These are phyloP conservation scores for Chloropsis hardwickii DNA, from an alignment of 2,113 vertebrate species.

Conservation along the genomic window DNA sequence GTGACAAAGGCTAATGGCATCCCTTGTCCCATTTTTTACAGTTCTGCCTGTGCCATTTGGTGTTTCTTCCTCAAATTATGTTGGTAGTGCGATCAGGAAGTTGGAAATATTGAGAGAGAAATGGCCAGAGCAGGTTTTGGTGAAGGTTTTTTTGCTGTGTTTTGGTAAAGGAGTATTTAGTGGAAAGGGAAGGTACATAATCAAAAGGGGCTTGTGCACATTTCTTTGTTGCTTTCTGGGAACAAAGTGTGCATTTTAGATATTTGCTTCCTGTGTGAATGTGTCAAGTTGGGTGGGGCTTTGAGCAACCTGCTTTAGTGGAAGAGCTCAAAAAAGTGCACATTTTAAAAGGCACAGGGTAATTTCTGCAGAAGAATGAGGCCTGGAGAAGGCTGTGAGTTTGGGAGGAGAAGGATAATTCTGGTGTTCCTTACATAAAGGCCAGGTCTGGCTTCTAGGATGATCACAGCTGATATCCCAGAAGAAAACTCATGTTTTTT, in stretches of 20 bases:
- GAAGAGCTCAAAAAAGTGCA: not conserved
- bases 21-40: not conserved
- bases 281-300: not conserved
- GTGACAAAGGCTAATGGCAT: not conserved
- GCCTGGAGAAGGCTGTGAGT: not conserved
- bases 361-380: not conserved
- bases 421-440: not conserved
- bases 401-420: not conserved
- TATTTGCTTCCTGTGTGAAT: not conserved
- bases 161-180: not conserved
- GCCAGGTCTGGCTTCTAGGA: not conserved
- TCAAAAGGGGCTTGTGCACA: not conserved
- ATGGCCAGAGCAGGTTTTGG: not conserved
- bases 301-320: not conserved
- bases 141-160: not conserved
- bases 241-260: not conserved
- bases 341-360: rapidly evolving
- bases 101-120: not conserved
- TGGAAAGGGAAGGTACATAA: not conserved
- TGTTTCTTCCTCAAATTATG: not conserved
- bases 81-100: not conserved
- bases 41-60: not conserved
- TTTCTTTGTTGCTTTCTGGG: not conserved
- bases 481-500: not conserved
- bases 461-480: not conserved